Evolutionary conservation across 2,888 invertebrate species (phyloP).

Genomic region (Chalcosyrphus nemorum): DNA sequence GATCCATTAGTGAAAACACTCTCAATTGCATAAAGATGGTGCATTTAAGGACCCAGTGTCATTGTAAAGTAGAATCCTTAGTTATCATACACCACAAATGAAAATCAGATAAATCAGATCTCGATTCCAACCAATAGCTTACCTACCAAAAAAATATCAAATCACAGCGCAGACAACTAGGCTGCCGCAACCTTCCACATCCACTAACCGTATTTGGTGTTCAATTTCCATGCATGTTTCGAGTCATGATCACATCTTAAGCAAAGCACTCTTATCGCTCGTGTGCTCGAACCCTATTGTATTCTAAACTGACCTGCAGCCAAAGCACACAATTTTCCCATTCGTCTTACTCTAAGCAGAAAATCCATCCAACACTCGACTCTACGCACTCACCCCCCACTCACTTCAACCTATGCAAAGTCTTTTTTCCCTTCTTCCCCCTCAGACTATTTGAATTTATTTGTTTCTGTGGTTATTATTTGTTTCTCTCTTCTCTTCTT

Average conservation of each 20-base stretch:
- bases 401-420: constrained; percentile 5
- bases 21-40: too few relatives aligned
- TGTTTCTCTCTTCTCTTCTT: constrained; percentile 40
- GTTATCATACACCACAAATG: too few relatives aligned
- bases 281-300: constrained; percentile 36
- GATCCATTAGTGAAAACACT: too few relatives aligned
- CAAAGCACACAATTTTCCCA: constrained; percentile 35
- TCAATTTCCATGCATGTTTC: neutral
- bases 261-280: constrained; percentile 28
- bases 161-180: constrained; percentile 4
- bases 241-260: constrained; percentile 27
- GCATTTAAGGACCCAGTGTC: too few relatives aligned
- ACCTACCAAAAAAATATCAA: neutral
- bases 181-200: constrained; percentile 51
- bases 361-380: neutral
- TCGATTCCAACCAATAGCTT: too few relatives aligned
- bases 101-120: too few relatives aligned
- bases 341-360: neutral
- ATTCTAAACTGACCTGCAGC: constrained; percentile 44
- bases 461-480: constrained; percentile 17
- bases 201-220: neutral
- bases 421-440: neutral
- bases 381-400: constrained; percentile 34
- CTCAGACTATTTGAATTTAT: constrained; percentile 1
- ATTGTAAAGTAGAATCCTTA: too few relatives aligned